phyloP scores from a whole-genome alignment of 1,140 invertebrate genomes.

The Lethocerus indicus region DNA sequence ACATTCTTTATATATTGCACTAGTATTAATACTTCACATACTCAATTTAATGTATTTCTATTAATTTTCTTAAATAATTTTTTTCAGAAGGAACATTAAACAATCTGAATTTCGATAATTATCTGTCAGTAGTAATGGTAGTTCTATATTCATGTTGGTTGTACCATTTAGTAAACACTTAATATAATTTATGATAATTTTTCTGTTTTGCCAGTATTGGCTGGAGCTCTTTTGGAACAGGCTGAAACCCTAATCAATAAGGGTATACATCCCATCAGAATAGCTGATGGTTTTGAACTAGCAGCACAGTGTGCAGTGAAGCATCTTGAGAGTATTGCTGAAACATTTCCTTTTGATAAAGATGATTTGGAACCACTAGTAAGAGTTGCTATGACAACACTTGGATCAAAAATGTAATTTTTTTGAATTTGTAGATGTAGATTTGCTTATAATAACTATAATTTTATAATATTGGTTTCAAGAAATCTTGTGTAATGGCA shows the following conservation, averaged over 20 bases:
- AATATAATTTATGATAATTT: neutral
- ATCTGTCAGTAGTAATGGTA: too few relatives aligned
- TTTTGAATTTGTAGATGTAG: neutral
- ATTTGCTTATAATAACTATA: neutral
- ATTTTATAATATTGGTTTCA: constrained; percentile 6
- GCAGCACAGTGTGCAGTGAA: constrained; percentile 81
- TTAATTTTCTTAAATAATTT: too few relatives aligned
- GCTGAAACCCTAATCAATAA: constrained; percentile 84
- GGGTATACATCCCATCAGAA: constrained; percentile 96
- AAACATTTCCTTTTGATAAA: constrained; percentile 70
- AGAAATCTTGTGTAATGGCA: constrained; percentile 11
- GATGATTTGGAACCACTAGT: constrained; percentile 78
- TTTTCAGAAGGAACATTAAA: too few relatives aligned
- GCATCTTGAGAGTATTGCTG: constrained; percentile 76
- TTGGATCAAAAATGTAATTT: constrained; percentile 92
- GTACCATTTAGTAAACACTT: too few relatives aligned
- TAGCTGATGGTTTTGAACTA: constrained; percentile 97
- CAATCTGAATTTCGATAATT: too few relatives aligned
- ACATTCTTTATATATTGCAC: too few relatives aligned
- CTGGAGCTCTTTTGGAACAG: constrained; percentile 88
- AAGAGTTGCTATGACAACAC: constrained; percentile 91
- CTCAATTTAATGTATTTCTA: too few relatives aligned
- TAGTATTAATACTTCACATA: too few relatives aligned
- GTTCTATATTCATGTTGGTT: too few relatives aligned
- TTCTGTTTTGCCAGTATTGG: constrained; percentile 38